Percentiles rank a stretch among this genome's conserved stretches.
These are phyloP conservation scores for Ceratotherium simum DNA, from an alignment of 2,113 vertebrate species.

Conservation along the genomic window DNA sequence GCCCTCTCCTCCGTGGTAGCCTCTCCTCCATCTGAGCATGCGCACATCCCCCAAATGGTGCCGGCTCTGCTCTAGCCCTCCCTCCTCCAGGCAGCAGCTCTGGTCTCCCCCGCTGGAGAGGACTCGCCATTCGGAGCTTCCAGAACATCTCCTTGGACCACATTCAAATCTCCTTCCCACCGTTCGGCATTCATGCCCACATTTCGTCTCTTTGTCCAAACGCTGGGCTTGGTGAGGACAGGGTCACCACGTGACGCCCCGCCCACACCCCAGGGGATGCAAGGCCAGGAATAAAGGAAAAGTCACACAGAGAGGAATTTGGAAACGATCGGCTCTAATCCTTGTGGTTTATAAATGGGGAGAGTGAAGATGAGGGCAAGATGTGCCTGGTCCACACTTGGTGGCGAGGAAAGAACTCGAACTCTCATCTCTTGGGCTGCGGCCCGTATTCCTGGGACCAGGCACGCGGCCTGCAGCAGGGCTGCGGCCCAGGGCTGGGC, in stretches of 20 bases:
- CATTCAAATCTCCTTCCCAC: neutral
- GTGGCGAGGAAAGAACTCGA: neutral
- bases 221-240: neutral
- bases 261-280: neutral
- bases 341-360: neutral
- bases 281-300: constrained; percentile 16
- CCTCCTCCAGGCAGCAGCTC: neutral
- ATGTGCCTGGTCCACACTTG: neutral
- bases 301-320: neutral
- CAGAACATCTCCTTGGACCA: neutral
- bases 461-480: neutral
- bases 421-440: accelerated
- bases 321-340: neutral
- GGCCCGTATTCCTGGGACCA: neutral
- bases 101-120: neutral
- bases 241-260: too few species aligned
- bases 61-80: neutral
- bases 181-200: accelerated
- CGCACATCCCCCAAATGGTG: neutral
- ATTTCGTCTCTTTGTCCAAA: neutral
- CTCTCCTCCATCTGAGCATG: accelerated
- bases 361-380: neutral
- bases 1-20: accelerated
- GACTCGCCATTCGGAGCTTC: neutral
- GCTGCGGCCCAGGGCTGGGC: neutral